Conservation (phyloP, 2,113 vertebrate genomes). For the human (Homo sapiens) region GRCh38 chrX:20606501-20607000, state of each 20-base stretch:
- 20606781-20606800: not conserved
- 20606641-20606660: not conserved
- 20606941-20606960: not conserved
- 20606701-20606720: not conserved
- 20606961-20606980: conserved; percentile 17
- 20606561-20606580: not conserved
- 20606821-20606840: not conserved
- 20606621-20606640: not conserved
- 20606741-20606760: not conserved
- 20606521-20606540: not conserved
- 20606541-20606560: not conserved
- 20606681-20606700: not conserved
- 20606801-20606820: not conserved
- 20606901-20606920: not conserved
- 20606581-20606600: not conserved
- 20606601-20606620: not conserved
- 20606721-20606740: not conserved
- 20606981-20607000: conserved; percentile 44
- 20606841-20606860: not conserved
- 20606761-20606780: not conserved
- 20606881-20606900: not conserved
- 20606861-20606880: not conserved
- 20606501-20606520: not conserved
- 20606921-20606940: conserved; percentile 45
- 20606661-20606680: not conserved